These are phyloP conservation scores for Cyrtonyx montezumae DNA, from an alignment of 2,113 vertebrate species.

Conservation along the genomic window DNA sequence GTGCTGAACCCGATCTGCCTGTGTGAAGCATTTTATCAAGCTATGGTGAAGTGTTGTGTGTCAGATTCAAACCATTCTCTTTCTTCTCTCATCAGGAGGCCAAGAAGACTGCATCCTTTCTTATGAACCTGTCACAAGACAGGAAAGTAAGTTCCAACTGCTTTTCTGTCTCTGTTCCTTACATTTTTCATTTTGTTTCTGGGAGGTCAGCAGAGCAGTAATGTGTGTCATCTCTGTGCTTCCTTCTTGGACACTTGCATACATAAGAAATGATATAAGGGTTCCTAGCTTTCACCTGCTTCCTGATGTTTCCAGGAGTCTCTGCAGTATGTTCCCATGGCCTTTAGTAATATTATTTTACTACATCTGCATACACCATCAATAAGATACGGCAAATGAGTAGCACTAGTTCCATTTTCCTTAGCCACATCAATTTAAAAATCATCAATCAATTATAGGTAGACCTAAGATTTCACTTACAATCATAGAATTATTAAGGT, in stretches of 20 bases:
- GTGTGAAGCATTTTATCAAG: slow-evolving; percentile 18
- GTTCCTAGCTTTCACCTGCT: neutral
- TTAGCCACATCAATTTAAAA: neutral
- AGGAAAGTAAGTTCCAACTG: slow-evolving; percentile 89
- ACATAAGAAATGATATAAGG: neutral
- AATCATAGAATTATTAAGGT: too few species aligned
- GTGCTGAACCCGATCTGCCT: neutral
- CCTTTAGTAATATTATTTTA: neutral
- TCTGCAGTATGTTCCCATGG: neutral
- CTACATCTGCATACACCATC: neutral
- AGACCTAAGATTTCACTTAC: neutral
- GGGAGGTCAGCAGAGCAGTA: neutral
- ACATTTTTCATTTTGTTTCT: neutral
- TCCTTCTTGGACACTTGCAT: neutral
- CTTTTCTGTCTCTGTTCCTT: neutral
- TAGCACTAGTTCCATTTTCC: neutral
- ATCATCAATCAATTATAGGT: neutral
- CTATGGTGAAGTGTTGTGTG: neutral
- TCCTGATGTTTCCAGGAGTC: neutral
- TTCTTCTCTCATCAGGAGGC: slow-evolving; percentile 85
- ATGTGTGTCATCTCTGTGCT: neutral
- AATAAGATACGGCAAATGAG: neutral
- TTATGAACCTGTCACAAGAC: slow-evolving; percentile 93
- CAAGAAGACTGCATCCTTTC: slow-evolving; percentile 95
- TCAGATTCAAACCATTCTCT: slow-evolving; percentile 61